Conservation (phyloP, 2,797 vertebrate species). For the Hyperoplus lanceolatus region DNA sequence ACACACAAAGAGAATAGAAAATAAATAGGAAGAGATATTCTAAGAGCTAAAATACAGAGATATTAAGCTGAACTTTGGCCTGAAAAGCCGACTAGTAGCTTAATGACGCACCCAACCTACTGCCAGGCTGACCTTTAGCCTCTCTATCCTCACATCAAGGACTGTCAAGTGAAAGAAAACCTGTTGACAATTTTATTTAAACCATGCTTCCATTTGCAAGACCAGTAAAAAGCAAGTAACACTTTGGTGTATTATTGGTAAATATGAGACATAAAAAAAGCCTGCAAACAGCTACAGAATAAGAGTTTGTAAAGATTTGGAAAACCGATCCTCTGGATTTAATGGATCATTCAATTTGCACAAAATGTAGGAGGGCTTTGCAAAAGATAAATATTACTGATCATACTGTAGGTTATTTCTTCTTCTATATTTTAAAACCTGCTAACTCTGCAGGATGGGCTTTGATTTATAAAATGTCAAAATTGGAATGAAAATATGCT, state of each 20-base stretch:
- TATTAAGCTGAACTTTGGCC: not conserved
- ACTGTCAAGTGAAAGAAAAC: conserved; percentile 40
- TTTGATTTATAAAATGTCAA: conserved; percentile 4
- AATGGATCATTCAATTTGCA: not conserved
- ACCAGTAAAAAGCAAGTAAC: not conserved
- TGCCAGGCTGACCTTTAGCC: conserved; percentile 71
- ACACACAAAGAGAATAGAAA: not conserved
- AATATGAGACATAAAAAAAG: not conserved
- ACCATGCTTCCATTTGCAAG: conserved; percentile 4
- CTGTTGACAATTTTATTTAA: conserved; percentile 64
- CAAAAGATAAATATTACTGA: not conserved
- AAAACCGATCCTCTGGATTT: not conserved
- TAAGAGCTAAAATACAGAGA: not conserved
- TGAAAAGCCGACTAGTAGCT: conserved; percentile 8
- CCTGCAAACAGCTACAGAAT: not conserved
- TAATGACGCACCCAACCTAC: conserved; percentile 60
- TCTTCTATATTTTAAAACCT: not conserved
- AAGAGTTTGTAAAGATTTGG: not conserved
- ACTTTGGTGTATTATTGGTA: not conserved
- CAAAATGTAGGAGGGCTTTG: not conserved
- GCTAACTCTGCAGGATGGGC: not conserved
- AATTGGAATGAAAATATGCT: not conserved
- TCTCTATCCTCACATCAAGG: conserved; percentile 42
- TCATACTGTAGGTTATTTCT: not conserved
- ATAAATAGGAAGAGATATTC: not conserved